Percentiles rank a stretch among this genome's conserved stretches.
Evolutionary conservation across 35 echinoderm and acorn worm species (phyloP).

Genomic region (Hemicentrotus pulcherrimus): DNA sequence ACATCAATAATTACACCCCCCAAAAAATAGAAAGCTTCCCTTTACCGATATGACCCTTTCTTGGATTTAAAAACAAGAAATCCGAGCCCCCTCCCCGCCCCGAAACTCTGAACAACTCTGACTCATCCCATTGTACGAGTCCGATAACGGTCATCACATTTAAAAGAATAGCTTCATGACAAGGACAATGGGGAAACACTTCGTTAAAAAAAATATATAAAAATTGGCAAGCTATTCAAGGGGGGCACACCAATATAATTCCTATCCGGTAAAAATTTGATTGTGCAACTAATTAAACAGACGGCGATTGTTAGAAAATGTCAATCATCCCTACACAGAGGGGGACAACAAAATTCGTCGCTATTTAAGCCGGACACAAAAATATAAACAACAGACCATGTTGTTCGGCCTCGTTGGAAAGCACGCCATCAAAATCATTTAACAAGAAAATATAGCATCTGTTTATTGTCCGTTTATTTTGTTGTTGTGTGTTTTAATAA

Average conservation of each 20-base stretch:
- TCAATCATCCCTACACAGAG: background rate
- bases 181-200: background rate
- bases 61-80: no score
- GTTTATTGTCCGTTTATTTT: no score
- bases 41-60: no score
- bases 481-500: no score
- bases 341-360: background rate
- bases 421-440: background rate
- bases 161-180: no score
- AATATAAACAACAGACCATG: background rate
- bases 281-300: background rate
- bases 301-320: background rate
- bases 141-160: background rate
- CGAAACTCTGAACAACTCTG: background rate
- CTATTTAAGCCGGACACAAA: background rate
- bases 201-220: background rate
- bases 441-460: no score
- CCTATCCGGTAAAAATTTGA: background rate
- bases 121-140: background rate
- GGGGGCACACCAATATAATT: background rate
- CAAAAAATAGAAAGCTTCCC: no score
- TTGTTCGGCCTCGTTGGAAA: background rate
- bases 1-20: no score
- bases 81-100: no score
- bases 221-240: background rate